Evolutionary conservation across 2,113 vertebrate species (phyloP).

Genomic region (Hystrix brachyura): DNA sequence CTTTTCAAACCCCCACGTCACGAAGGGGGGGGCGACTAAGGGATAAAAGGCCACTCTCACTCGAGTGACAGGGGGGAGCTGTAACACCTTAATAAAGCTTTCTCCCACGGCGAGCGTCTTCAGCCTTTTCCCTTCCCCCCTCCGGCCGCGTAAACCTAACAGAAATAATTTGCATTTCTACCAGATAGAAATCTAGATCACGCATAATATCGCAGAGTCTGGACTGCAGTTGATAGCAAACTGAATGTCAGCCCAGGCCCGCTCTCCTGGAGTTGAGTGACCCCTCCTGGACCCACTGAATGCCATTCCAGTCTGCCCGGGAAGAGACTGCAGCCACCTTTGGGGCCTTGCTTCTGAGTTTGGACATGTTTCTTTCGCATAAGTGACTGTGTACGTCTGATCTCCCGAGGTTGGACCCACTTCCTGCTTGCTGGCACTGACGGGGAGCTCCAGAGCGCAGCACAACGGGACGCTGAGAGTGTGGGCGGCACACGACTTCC

Average conservation of each 20-base stretch:
- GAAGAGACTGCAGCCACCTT: background rate
- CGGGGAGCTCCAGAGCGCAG: background rate
- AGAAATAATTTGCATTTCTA: constrained; percentile 61
- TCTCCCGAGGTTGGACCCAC: background rate
- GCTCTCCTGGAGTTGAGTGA: background rate
- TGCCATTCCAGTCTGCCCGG: background rate
- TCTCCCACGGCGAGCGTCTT: too few species aligned
- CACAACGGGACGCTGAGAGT: background rate
- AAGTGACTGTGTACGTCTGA: background rate
- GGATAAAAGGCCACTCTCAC: too few species aligned
- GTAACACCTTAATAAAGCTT: too few species aligned
- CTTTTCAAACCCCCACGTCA: too few species aligned
- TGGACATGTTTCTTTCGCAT: background rate
- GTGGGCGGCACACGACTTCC: background rate
- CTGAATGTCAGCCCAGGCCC: constrained; percentile 2
- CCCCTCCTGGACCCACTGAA: background rate
- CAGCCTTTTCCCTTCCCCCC: too few species aligned
- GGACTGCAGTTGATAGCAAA: constrained; percentile 40
- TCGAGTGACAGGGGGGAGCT: too few species aligned
- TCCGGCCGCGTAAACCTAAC: too few species aligned
- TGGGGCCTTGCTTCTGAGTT: background rate
- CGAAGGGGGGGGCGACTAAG: too few species aligned
- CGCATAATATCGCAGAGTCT: background rate
- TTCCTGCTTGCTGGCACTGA: background rate
- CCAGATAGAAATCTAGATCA: constrained; percentile 45